Evolutionary conservation across 2,888 invertebrate species (phyloP), one percentile per base, ranked within the genome.

Genomic region (Biston stratarius): DNA sequence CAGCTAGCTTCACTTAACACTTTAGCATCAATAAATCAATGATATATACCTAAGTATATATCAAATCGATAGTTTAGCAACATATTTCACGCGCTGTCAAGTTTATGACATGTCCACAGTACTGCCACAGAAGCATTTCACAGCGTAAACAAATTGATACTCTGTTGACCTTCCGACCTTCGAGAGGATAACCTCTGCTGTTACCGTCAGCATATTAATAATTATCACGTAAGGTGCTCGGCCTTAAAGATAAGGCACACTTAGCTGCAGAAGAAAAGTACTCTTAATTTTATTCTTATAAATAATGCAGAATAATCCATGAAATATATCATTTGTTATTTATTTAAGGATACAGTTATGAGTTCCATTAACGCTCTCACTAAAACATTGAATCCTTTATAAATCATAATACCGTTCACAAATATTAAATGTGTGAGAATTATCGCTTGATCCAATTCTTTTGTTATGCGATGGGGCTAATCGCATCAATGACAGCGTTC

Each of bases 111-210:
- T 15, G 49, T 40, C 49, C 40, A 8, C 38, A 58, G 6, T 40
- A 12, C 5, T 47, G 49, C 59, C 12, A 49, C 38, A n/a, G n/a
- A 40, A 14, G 48, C 62, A 55, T 10, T 49, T 49, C 40, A 34
- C 51, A 51, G 33, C 5, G 45, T 40, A 48, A 64, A 53, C 48
- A 62, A 11, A 45, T n/a, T 38, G 40, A 58, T 58, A 60, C 40
- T 42, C 33, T 14, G 14, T 36, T 42, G 34, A 53, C 38, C 59
- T 49, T 10, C 34, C 15, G 58, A 59, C 36, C 59, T 48, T 44
- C 7, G 42, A 40, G 15, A 51, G 57, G 64, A 56, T 65, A 65
- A 56, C 65, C 55, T 60, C 56, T 42, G 36, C 52, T 36, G 51
- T 11, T 33, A 40, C 59, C 11, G 45, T 57, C 59, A 53, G 56